Evolutionary conservation across 2,797 vertebrate genomes (phyloP).

Genomic region (Sciurus carolinensis): DNA sequence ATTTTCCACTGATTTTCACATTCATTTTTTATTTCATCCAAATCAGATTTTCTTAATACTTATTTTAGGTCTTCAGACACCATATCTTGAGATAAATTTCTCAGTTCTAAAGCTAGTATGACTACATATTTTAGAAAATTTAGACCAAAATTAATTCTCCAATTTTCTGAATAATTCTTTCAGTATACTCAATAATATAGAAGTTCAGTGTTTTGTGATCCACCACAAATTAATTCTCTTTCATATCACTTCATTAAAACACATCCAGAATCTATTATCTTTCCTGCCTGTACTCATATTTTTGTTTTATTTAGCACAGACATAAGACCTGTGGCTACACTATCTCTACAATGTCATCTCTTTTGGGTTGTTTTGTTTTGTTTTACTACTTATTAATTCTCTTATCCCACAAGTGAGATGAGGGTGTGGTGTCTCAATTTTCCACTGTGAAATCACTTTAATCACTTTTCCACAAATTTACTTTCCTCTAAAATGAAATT

Average conservation of each 20-base stretch:
- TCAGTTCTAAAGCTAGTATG: background rate
- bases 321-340: background rate
- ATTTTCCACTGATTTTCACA: background rate
- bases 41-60: background rate
- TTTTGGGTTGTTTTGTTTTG: background rate
- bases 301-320: slow-evolving; percentile 7
- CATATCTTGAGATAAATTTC: background rate
- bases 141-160: background rate
- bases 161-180: slow-evolving; percentile 25
- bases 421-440: background rate
- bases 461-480: slow-evolving; percentile 20
- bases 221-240: slow-evolving; percentile 24
- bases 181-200: background rate
- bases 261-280: background rate
- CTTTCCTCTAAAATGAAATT: background rate
- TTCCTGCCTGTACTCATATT: background rate
- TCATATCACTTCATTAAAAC: background rate
- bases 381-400: slow-evolving; percentile 20
- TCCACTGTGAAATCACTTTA: background rate
- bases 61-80: background rate
- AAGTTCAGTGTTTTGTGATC: background rate
- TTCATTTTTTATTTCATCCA: background rate
- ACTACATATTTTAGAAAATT: background rate
- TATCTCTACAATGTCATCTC: background rate
- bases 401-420: background rate